These are phyloP conservation scores for Discoglossus pictus DNA, from an alignment of 2,797 vertebrate species.

Conservation along the genomic window DNA sequence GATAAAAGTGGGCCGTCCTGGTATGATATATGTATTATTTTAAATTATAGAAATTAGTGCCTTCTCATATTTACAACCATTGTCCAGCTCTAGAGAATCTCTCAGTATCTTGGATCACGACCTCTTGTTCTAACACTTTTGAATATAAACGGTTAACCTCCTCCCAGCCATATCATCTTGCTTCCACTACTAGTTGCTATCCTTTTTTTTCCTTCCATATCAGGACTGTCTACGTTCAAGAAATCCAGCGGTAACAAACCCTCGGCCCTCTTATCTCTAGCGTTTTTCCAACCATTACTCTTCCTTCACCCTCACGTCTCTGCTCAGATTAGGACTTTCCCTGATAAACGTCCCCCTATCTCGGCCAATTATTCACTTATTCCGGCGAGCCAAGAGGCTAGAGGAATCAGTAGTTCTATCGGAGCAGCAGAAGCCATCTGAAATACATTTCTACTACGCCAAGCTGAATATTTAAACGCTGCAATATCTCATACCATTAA, in stretches of 20 bases:
- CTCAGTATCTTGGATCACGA: background rate
- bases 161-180: constrained; percentile 32
- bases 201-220: constrained; percentile 38
- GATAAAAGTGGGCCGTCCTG: too few species aligned
- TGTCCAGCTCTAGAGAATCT: too few species aligned
- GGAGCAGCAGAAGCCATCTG: constrained; percentile 55
- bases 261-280: constrained; percentile 54
- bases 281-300: constrained; percentile 59
- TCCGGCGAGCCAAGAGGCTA: constrained; percentile 53
- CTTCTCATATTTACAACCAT: too few species aligned
- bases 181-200: constrained; percentile 27
- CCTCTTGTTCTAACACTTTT: background rate
- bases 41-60: too few species aligned
- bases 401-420: constrained; percentile 54
- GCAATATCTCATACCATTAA: constrained; percentile 56
- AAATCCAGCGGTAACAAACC: constrained; percentile 39
- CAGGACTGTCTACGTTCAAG: constrained; percentile 38
- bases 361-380: constrained; percentile 60
- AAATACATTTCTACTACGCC: constrained; percentile 62
- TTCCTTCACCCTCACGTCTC: constrained; percentile 51
- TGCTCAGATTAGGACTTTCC: constrained; percentile 60
- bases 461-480: constrained; percentile 56
- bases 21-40: too few species aligned
- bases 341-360: constrained; percentile 64
- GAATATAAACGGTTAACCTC: constrained; percentile 19